Evolutionary conservation across 2,888 invertebrate species (phyloP), one percentile per base, ranked within the genome.

Genomic region (Pachliopta kotzebuea): DNA sequence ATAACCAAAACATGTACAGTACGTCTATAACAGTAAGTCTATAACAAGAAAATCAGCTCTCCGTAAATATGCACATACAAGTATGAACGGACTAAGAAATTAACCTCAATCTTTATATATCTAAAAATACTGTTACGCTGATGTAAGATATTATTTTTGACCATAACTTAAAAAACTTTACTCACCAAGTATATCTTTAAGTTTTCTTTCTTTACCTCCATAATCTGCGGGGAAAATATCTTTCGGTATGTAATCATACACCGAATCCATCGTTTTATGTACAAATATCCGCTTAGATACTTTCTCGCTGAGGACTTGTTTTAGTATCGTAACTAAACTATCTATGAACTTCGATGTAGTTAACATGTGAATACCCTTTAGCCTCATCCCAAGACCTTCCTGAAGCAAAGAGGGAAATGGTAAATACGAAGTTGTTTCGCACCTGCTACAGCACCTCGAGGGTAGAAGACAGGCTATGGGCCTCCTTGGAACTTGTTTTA

Each of bases 351-450:
- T 81, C 0, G 87, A 86, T 11, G 69, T 26, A 8, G 81, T 74
- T 53, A 85, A 61, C 0, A 86, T 42, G 63, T 85, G 79, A 8
- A 88, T 75, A 0, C 76, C 78, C 65, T 83, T 84, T 8, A 86
- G 67, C 67, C 81, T 74, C 72, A 81, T 73, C 2, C 85, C 83
- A 52, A 78, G 84, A 6, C 83, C 83, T 70, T 85, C 80, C 88
- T 88, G 74, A 21, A 29, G 52, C 54, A 50, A 60, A 63, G 2
- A 31, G 31, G 31, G 9, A 31, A 31, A 8, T 31, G 31, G 8
- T 31, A 31, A 9, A 31, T 31, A 31, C 31, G 0, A 31, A 8
- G 31, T 9, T 8, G 0, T n/a, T n/a, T n/a, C 31, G 9, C 1
- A 11, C 31, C 11, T 31, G 8, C 11, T 31, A 11, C 31, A 31